Evolutionary conservation across 2,888 invertebrate species (phyloP).

Genomic region (Amphipyra berbera): DNA sequence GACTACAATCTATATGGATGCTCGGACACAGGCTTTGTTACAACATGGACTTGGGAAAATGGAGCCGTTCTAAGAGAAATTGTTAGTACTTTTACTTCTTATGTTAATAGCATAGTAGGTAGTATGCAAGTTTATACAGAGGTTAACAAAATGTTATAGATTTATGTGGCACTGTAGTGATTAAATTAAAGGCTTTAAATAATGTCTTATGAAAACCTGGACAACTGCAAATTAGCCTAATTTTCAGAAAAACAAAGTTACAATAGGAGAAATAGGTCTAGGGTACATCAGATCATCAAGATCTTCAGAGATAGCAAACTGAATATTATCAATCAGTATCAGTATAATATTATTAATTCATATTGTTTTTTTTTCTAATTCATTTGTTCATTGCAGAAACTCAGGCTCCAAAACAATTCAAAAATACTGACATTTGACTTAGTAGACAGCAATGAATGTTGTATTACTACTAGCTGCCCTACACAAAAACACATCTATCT

Average conservation of each 20-base stretch:
- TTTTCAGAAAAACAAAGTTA: too few species aligned
- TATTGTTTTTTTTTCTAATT: background rate
- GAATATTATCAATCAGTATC: too few species aligned
- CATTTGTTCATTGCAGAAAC: conserved; percentile 66
- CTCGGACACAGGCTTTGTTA: conserved; percentile 77
- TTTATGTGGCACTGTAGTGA: too few species aligned
- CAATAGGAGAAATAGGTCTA: too few species aligned
- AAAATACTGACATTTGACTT: conserved; percentile 80
- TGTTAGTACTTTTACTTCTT: conserved; percentile 64
- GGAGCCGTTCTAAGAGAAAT: conserved; percentile 84
- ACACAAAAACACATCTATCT: conserved; percentile 58
- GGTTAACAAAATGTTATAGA: too few species aligned
- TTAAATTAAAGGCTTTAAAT: too few species aligned
- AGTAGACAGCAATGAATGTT: conserved; percentile 78
- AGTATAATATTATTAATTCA: too few species aligned
- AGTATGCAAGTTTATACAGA: too few species aligned
- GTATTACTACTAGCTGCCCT: conserved; percentile 66
- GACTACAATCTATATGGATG: conserved; percentile 84
- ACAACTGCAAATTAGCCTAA: too few species aligned
- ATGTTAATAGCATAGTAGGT: background rate
- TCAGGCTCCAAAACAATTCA: conserved; percentile 66
- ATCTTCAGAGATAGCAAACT: too few species aligned
- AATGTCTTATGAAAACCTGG: too few species aligned
- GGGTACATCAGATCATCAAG: too few species aligned
- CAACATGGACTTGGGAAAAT: conserved; percentile 86